These are phyloP conservation scores for Anoplius nigerrimus DNA, from an alignment of 2,888 invertebrate species.

Conservation along the genomic window DNA sequence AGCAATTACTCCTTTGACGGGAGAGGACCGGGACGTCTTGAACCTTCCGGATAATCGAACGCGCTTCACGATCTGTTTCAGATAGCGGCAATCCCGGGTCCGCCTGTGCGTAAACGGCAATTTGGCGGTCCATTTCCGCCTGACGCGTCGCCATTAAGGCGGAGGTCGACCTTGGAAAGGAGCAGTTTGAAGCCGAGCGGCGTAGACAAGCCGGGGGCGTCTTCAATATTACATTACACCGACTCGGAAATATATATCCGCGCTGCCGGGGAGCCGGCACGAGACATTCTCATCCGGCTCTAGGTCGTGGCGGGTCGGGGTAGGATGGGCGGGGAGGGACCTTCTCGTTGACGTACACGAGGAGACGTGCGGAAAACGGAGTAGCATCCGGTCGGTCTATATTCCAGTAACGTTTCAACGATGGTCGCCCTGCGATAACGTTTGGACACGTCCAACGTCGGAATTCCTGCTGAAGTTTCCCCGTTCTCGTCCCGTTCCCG, in stretches of 20 bases:
- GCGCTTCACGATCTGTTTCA: constrained; percentile 37
- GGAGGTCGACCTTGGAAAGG: constrained; percentile 14
- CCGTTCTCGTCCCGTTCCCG: constrained; percentile 9
- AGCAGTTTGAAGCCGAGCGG: constrained; percentile 6
- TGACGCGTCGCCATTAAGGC: too few species aligned
- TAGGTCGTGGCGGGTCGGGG: constrained; percentile 16
- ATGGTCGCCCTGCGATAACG: constrained; percentile 52
- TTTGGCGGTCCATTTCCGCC: constrained; percentile 14
- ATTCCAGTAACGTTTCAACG: constrained; percentile 44
- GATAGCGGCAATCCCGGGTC: constrained; percentile 39
- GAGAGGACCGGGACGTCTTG: too few species aligned
- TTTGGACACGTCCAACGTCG: constrained; percentile 51
- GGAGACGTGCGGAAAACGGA: constrained; percentile 20
- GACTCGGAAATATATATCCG: constrained; percentile 16
- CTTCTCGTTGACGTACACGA: constrained; percentile 6
- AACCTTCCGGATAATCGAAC: constrained; percentile 15
- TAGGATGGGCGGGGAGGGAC: not conserved
- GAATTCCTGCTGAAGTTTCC: constrained; percentile 45
- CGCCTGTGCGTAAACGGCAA: constrained; percentile 22
- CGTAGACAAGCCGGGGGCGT: constrained; percentile 3
- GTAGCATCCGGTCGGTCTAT: constrained; percentile 31
- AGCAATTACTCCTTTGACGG: too few species aligned
- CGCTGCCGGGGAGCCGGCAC: constrained; percentile 1
- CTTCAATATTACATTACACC: constrained; percentile 44
- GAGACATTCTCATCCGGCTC: constrained; percentile 9